Evolutionary conservation across 2,888 invertebrate genomes (phyloP).

Genomic region (Nymphalis urticae): DNA sequence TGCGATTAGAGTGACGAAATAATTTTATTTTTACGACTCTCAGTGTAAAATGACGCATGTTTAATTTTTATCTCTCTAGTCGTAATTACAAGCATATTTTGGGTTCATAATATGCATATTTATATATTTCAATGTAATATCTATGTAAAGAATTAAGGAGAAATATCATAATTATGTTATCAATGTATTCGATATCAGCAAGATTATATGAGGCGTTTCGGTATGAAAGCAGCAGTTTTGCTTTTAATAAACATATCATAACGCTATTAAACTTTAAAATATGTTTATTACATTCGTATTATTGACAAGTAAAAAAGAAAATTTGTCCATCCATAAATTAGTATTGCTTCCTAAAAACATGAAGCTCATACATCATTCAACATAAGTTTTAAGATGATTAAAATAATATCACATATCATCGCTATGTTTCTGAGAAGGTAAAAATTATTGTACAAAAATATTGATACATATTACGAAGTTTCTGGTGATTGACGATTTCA

Average conservation of each 20-base stretch:
- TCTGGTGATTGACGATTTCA: slow-evolving; percentile 3
- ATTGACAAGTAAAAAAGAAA: neutral
- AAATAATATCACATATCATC: neutral
- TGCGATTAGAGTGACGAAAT: slow-evolving; percentile 56
- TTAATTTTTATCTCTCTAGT: neutral
- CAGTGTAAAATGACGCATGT: slow-evolving; percentile 30
- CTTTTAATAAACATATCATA: neutral
- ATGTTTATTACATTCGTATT: neutral
- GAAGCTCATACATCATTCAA: neutral
- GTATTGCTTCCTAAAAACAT: neutral
- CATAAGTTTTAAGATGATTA: neutral
- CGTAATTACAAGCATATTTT: too few relatives aligned
- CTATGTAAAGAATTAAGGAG: too few relatives aligned
- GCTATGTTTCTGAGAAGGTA: neutral
- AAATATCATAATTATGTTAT: too few relatives aligned
- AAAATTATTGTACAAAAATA: neutral
- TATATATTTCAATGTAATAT: too few relatives aligned
- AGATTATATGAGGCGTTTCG: too few relatives aligned
- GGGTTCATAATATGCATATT: too few relatives aligned
- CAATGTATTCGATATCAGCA: too few relatives aligned
- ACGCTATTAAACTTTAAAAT: neutral
- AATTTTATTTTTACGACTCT: slow-evolving; percentile 49
- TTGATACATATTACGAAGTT: slow-evolving; percentile 1
- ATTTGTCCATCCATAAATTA: neutral
- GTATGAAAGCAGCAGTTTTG: too few relatives aligned